Evolutionary conservation across 2,797 vertebrate species (phyloP).

Genomic region (Neoniphon sammara): DNA sequence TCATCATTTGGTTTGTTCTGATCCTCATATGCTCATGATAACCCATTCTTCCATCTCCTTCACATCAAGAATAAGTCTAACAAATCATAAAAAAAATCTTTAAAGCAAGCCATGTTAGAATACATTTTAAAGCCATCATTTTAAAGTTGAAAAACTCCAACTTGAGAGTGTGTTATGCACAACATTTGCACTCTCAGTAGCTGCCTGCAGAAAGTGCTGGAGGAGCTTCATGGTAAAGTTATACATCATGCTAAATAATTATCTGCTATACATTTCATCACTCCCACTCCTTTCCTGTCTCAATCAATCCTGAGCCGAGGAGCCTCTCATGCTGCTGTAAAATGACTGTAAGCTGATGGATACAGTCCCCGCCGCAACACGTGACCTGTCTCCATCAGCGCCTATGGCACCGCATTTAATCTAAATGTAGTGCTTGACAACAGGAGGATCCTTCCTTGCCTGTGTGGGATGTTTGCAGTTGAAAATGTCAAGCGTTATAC

Average conservation of each 20-base stretch:
- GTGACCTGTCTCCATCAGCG: conserved; percentile 69
- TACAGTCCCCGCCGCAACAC: conserved; percentile 71
- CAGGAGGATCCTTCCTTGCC: conserved; percentile 41
- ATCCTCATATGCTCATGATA: neutral
- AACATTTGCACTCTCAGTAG: conserved; percentile 44
- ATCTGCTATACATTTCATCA: conserved; percentile 81
- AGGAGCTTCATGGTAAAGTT: conserved; percentile 60
- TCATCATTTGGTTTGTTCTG: neutral
- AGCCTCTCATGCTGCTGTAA: conserved; percentile 74
- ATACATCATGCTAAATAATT: conserved; percentile 76
- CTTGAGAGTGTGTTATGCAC: conserved; percentile 43
- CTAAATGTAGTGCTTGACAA: conserved; percentile 73
- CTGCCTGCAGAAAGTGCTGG: conserved; percentile 49
- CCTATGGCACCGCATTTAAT: conserved; percentile 69
- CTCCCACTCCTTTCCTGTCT: conserved; percentile 78
- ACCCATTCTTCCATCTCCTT: neutral
- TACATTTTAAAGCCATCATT: conserved; percentile 31
- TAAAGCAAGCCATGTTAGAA: neutral
- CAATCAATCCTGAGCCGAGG: conserved; percentile 77
- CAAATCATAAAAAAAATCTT: conserved; percentile 5
- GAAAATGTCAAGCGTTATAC: neutral
- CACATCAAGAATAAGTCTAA: neutral
- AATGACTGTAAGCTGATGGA: conserved; percentile 80
- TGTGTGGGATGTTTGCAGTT: conserved; percentile 34
- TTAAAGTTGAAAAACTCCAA: conserved; percentile 50